Conservation (phyloP, 2,113 vertebrate genomes). For the Eleginops maclovinus region DNA sequence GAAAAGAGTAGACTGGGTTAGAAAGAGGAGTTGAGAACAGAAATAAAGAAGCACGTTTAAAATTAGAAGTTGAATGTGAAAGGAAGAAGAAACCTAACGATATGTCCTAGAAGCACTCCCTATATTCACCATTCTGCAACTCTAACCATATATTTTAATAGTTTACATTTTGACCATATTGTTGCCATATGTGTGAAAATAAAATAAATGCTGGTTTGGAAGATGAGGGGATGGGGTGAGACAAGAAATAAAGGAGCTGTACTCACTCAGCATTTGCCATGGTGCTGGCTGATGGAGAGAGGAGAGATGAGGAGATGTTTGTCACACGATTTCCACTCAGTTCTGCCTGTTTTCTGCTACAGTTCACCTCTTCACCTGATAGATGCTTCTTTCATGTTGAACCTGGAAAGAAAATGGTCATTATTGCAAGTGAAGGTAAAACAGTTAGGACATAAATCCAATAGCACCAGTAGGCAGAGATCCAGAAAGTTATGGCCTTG, state of each 20-base stretch:
- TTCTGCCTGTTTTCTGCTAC: slow-evolving; percentile 67
- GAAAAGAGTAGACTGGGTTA: not conserved
- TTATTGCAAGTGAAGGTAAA: not conserved
- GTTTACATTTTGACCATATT: not conserved
- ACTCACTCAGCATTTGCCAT: slow-evolving; percentile 81
- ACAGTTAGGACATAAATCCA: not conserved
- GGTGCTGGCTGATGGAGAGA: slow-evolving; percentile 48
- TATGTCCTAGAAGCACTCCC: not conserved
- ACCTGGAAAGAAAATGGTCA: slow-evolving; percentile 41
- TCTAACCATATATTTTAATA: not conserved
- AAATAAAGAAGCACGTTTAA: not conserved
- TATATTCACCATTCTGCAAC: not conserved
- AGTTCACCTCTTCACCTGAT: slow-evolving; percentile 61
- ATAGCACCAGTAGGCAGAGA: not conserved
- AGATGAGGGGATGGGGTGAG: slow-evolving; percentile 1
- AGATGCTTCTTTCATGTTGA: slow-evolving; percentile 66
- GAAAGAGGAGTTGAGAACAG: not conserved
- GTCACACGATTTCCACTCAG: slow-evolving; percentile 51
- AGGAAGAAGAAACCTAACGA: not conserved
- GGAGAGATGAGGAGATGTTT: slow-evolving; percentile 17
- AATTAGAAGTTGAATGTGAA: not conserved
- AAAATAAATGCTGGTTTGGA: not conserved
- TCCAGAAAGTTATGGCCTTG: not conserved
- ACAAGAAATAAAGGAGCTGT: not conserved
- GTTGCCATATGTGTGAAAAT: not conserved